phyloP scores from a whole-genome alignment of 1,140 invertebrate species.

The Paraescarpia echinospica region DNA sequence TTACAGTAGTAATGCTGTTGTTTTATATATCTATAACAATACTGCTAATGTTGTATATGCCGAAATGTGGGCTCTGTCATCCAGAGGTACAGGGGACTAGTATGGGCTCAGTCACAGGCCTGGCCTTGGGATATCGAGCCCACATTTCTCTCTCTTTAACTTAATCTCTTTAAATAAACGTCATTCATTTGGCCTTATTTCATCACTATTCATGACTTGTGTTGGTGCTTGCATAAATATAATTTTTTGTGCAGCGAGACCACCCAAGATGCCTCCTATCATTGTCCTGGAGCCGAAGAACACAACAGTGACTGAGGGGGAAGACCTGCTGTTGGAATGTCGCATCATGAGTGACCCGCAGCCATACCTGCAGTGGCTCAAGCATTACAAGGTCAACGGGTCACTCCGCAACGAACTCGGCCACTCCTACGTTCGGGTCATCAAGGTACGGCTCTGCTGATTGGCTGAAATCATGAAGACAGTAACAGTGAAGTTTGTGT shows the following conservation, averaged over 20 bases:
- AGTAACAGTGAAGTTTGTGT: background rate
- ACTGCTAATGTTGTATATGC: too few species aligned
- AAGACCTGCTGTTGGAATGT: background rate
- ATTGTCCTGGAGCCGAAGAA: background rate
- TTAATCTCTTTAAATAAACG: too few species aligned
- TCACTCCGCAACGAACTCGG: slow-evolving; percentile 41
- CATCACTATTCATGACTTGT: too few species aligned
- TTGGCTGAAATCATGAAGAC: background rate
- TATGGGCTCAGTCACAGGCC: too few species aligned
- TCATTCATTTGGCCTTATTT: too few species aligned
- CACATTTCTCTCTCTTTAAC: too few species aligned
- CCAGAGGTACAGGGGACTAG: too few species aligned
- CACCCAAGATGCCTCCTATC: background rate
- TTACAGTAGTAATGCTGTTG: too few species aligned
- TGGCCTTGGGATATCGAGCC: too few species aligned
- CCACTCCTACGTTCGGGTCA: slow-evolving; percentile 43
- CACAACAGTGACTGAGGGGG: background rate
- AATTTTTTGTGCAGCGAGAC: background rate
- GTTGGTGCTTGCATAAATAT: too few species aligned
- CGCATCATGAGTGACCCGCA: background rate
- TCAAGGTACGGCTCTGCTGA: slow-evolving; percentile 41
- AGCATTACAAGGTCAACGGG: slow-evolving; percentile 61
- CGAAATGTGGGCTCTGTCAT: too few species aligned
- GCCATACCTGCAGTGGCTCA: slow-evolving; percentile 74
- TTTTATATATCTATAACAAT: too few species aligned